A percentile compares a stretch with the other conserved stretches of the same genome.
Evolutionary conservation across 2,888 invertebrate species (phyloP).

Genomic region (Cantharis rufa): DNA sequence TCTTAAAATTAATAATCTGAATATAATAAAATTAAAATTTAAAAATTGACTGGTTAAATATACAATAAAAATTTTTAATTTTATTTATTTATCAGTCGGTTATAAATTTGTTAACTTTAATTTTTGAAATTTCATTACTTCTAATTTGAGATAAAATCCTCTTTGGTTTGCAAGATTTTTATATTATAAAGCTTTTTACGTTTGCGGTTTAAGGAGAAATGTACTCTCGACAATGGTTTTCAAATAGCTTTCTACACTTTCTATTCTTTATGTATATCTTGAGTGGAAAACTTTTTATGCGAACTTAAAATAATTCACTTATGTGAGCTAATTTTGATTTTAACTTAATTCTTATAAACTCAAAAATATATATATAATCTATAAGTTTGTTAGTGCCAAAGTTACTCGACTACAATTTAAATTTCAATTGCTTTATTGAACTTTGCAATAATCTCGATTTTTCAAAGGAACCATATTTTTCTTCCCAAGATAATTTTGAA

Average conservation of each 20-base stretch:
- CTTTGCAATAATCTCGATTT: background rate
- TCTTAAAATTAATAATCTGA: too few species aligned
- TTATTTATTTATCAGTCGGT: too few species aligned
- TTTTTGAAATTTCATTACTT: background rate
- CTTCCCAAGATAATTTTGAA: background rate
- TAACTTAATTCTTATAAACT: too few species aligned
- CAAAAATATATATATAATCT: too few species aligned
- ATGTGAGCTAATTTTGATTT: background rate
- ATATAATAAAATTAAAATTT: too few species aligned
- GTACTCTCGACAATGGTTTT: background rate
- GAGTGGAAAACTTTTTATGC: background rate
- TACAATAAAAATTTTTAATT: too few species aligned
- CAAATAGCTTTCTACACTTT: background rate
- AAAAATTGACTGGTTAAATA: too few species aligned
- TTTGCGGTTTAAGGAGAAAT: background rate
- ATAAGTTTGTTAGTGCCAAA: too few species aligned
- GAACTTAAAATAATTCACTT: background rate
- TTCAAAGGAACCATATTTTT: background rate
- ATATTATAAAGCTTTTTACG: background rate
- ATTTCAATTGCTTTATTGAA: too few species aligned
- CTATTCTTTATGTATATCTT: background rate
- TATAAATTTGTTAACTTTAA: background rate
- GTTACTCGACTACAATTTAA: too few species aligned
- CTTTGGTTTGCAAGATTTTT: background rate
- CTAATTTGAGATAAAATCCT: background rate